These are phyloP conservation scores for Pristionchus mayeri DNA, from an alignment of 2,888 invertebrate species.

Conservation along the genomic window DNA sequence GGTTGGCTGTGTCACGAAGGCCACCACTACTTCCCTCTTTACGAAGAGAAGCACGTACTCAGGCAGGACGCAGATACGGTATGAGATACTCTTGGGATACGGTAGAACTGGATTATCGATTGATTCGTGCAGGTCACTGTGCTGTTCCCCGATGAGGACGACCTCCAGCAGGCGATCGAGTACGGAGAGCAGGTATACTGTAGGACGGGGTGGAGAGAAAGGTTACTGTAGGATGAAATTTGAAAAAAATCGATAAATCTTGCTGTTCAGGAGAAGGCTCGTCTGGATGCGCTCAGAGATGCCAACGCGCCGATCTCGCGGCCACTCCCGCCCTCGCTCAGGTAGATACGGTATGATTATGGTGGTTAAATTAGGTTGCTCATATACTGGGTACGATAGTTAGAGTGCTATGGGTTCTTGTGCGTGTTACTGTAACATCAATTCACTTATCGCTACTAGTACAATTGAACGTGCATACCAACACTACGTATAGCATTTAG, in stretches of 20 bases:
- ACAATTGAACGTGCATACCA: too few species aligned
- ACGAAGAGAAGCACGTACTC: background rate
- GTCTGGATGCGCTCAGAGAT: background rate
- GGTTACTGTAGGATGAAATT: too few species aligned
- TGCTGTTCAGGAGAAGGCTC: conserved; percentile 5
- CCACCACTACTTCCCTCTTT: conserved; percentile 44
- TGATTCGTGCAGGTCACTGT: conserved; percentile 19
- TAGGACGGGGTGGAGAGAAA: background rate
- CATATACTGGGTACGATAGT: too few species aligned
- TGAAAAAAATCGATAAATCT: background rate
- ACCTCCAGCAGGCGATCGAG: background rate
- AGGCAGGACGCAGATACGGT: conserved; percentile 8
- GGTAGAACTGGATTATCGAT: background rate
- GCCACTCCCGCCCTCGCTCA: background rate
- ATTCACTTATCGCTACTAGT: too few species aligned
- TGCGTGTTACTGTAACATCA: too few species aligned
- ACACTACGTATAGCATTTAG: too few species aligned
- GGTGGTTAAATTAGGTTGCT: too few species aligned
- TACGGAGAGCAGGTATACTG: conserved; percentile 20
- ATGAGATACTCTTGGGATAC: background rate
- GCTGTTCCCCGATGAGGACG: conserved; percentile 19
- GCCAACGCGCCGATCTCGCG: background rate
- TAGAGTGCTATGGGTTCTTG: too few species aligned
- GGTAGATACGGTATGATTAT: background rate
- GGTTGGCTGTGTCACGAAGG: conserved; percentile 49